Percentiles rank a stretch among this genome's conserved stretches.
Evolutionary conservation across 1,140 invertebrate species (phyloP).

Genomic region (Orussus abietinus): DNA sequence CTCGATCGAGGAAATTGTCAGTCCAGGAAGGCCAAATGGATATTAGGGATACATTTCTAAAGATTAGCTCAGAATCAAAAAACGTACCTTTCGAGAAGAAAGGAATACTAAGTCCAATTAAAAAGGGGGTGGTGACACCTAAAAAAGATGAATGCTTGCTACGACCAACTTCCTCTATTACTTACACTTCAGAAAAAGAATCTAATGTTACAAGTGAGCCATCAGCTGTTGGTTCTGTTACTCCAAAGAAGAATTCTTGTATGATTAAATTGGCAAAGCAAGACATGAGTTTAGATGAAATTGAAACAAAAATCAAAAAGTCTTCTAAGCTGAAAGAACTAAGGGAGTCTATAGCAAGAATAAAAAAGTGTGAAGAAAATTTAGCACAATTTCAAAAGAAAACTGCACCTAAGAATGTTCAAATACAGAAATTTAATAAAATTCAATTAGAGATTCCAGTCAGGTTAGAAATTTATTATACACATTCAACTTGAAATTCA

Average conservation of each 20-base stretch:
- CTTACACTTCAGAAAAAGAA: no score
- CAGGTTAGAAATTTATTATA: constrained; percentile 53
- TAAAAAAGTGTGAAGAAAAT: constrained; percentile 54
- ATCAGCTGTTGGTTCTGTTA: constrained; percentile 23
- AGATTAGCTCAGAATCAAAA: constrained; percentile 28
- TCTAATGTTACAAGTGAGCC: constrained; percentile 15
- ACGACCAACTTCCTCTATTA: constrained; percentile 3
- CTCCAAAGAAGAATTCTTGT: constrained; percentile 43
- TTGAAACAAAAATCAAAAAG: constrained; percentile 61
- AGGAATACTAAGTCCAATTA: constrained; percentile 41
- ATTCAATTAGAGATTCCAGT: constrained; percentile 69
- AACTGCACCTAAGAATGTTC: constrained; percentile 41
- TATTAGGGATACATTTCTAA: constrained; percentile 44
- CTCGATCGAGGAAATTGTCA: constrained; percentile 20
- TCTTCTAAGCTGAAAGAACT: constrained; percentile 65
- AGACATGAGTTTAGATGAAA: constrained; percentile 63
- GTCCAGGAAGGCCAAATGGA: constrained; percentile 36
- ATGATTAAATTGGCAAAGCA: constrained; percentile 49
- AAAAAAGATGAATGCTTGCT: constrained; percentile 14
- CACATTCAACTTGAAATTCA: background rate
- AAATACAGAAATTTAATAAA: constrained; percentile 66
- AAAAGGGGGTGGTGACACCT: constrained; percentile 30
- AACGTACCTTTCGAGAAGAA: constrained; percentile 45
- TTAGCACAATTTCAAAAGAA: constrained; percentile 48
- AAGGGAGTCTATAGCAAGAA: constrained; percentile 59